Conservation (phyloP, 1,140 invertebrate genomes). For the Cotesia vestalis region DNA sequence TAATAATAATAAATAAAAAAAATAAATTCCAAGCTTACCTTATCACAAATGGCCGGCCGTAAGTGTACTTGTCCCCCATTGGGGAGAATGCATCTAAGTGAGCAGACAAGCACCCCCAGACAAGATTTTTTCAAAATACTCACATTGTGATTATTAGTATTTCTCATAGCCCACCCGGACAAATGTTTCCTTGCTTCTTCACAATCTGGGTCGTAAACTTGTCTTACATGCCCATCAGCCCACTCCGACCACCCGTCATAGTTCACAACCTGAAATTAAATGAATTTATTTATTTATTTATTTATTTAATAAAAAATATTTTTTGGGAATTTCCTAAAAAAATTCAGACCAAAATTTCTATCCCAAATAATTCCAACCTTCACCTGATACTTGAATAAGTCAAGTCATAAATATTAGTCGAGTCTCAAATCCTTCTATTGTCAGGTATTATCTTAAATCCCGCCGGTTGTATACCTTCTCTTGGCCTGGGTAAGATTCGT, state of each 20-base stretch:
- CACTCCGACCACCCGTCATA: conserved; percentile 93
- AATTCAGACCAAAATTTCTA: too few relatives aligned
- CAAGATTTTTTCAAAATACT: conserved; percentile 98
- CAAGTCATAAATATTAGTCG: too few relatives aligned
- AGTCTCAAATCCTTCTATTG: too few relatives aligned
- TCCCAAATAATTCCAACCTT: too few relatives aligned
- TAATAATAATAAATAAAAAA: background rate
- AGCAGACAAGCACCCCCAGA: conserved; percentile 93
- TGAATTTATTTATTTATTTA: background rate
- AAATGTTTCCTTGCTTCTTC: conserved; percentile 93
- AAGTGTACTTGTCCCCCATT: conserved; percentile 87
- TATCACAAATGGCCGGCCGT: conserved; percentile 96
- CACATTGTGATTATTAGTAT: conserved; percentile 99
- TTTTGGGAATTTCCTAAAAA: too few relatives aligned
- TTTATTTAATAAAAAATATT: too few relatives aligned
- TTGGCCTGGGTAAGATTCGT: too few relatives aligned
- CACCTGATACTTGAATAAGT: too few relatives aligned
- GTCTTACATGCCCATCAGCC: conserved; percentile 92
- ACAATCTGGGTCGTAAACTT: conserved; percentile 84
- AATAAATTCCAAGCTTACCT: conserved; percentile 61
- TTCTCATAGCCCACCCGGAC: conserved; percentile 98
- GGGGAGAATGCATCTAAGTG: conserved; percentile 80
- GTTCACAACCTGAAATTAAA: conserved; percentile 69
- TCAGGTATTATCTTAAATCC: too few relatives aligned
- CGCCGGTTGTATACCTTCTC: too few relatives aligned